Evolutionary conservation across 1,140 invertebrate species (phyloP).

Genomic region (Leptopilina clavipes): DNA sequence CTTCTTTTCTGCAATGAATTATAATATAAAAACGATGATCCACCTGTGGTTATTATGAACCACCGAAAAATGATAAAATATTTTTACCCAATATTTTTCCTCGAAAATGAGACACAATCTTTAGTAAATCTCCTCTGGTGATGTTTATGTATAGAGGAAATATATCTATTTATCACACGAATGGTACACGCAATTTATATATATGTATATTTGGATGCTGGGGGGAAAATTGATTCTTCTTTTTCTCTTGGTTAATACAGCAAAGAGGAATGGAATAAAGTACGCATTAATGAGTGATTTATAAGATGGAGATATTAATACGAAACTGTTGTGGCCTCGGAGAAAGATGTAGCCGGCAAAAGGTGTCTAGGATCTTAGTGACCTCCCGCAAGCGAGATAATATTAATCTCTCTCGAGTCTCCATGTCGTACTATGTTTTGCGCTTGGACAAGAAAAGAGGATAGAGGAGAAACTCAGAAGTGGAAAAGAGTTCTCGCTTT

Average conservation of each 20-base stretch:
- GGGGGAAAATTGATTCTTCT: not conserved
- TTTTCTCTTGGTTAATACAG: conserved; percentile 15
- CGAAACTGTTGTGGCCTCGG: not conserved
- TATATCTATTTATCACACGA: not conserved
- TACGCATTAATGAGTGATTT: conserved; percentile 26
- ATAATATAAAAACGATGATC: too few species aligned
- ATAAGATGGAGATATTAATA: conserved; percentile 35
- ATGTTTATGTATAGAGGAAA: too few species aligned
- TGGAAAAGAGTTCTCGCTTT: conserved; percentile 68
- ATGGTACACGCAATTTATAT: conserved; percentile 10
- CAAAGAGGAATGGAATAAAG: conserved; percentile 22
- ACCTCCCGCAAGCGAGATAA: conserved; percentile 40
- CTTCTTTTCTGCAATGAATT: not conserved
- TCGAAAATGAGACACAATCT: too few species aligned
- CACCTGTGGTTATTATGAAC: too few species aligned
- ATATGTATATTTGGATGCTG: not conserved
- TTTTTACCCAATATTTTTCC: too few species aligned
- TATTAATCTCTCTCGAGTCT: conserved; percentile 56
- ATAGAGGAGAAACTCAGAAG: conserved; percentile 54
- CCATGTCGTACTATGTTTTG: conserved; percentile 60
- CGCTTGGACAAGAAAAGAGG: conserved; percentile 52
- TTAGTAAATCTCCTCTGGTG: too few species aligned
- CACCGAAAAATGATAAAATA: too few species aligned
- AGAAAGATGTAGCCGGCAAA: conserved; percentile 32
- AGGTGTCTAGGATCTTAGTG: conserved; percentile 31